These are phyloP conservation scores for Allobates femoralis DNA, from an alignment of 2,797 vertebrate genomes.

Conservation along the genomic window DNA sequence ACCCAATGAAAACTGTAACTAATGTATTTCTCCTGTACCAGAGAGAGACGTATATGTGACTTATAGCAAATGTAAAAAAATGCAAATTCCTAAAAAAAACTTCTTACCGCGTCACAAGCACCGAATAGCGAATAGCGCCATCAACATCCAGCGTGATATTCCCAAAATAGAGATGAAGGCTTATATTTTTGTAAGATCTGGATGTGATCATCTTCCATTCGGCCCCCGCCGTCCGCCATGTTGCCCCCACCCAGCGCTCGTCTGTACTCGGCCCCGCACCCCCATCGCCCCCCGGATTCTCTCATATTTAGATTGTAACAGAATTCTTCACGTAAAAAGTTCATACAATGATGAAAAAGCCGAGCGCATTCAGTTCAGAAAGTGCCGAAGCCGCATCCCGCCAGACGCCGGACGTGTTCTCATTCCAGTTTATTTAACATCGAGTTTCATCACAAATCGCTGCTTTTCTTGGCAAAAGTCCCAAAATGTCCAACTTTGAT, in stretches of 20 bases:
- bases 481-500: slow-evolving; percentile 18
- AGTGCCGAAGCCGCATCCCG: neutral
- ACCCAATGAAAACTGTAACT: too few species aligned
- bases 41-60: too few species aligned
- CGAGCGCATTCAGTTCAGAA: neutral
- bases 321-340: neutral
- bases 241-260: neutral
- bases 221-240: neutral
- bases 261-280: neutral
- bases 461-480: slow-evolving; percentile 20
- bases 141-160: too few species aligned
- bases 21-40: too few species aligned
- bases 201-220: too few species aligned
- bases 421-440: slow-evolving; percentile 17
- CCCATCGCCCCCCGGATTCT: neutral
- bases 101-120: too few species aligned
- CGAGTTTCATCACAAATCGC: slow-evolving; percentile 3
- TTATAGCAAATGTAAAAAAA: too few species aligned
- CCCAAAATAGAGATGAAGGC: too few species aligned
- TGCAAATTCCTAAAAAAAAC: too few species aligned
- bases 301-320: slow-evolving; percentile 7
- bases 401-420: neutral
- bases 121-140: too few species aligned
- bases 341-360: slow-evolving; percentile 10
- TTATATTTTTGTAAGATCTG: too few species aligned